Evolutionary conservation across 2,888 invertebrate genomes (phyloP), one percentile per base, ranked within the genome.

Genomic region (Stratiomys singularior): DNA sequence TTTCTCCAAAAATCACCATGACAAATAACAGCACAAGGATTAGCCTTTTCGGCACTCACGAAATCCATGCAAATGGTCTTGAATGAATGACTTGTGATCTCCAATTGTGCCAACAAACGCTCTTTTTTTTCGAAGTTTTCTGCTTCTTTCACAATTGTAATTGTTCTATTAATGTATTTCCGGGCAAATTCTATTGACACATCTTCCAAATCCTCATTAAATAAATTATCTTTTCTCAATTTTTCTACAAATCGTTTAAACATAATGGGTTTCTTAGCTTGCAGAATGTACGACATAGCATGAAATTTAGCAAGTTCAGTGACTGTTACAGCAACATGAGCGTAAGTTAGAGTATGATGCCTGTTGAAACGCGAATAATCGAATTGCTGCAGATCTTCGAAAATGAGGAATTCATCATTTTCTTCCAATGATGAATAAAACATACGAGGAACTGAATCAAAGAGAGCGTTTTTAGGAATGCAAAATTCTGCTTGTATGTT

Each of bases 241-340:
- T 82, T 78, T 0, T 64, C 27, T 1, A 84, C 78, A n/a, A 84
- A 67, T 1, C 77, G 56, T 3, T 76, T 27, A 37, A 84, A 85
- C 4, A 78, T 30, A 15, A 78, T n/a, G 0, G 83, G 82, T 56
- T 82, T 79, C 7, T 81, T 81, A 63, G 86, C 82, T 79, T 84
- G 86, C 25, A 89, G 81, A 0, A 87, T 86, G 77, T 89, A 85
- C 9, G 89, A 89, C 80, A 88, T 85, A 0, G 88, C 88, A 80
- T 89, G 89, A 80, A 88, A 86, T 47, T 87, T 87, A 1, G 88
- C 89, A 11, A 89, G 82, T 3, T 88, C 85, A 78, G 85, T 85
- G 27, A 89, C 82, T 0, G 88, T 85, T 15, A 83, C 81, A 52
- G 85, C 83, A 1, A 88, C 85, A 79, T 87, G 83, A 58, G 88